These are phyloP conservation scores for Xestia c-nigrum DNA, from an alignment of 2,888 invertebrate species.

Conservation along the genomic window DNA sequence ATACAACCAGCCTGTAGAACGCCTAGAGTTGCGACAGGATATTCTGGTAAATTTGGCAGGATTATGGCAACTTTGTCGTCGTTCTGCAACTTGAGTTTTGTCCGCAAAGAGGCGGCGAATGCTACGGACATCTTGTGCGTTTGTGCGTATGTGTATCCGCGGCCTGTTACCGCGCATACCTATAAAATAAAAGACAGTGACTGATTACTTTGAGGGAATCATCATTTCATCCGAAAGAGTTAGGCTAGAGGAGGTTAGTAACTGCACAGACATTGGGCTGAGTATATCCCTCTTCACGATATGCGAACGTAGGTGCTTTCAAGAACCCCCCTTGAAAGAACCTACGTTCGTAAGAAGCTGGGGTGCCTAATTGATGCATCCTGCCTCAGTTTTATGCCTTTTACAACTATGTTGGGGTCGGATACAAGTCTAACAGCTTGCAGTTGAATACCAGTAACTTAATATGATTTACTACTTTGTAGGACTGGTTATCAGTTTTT, in stretches of 20 bases:
- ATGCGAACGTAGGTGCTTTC: too few relatives aligned
- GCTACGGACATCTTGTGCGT: conserved; percentile 91
- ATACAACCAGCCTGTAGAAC: conserved; percentile 92
- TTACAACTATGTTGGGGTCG: not conserved
- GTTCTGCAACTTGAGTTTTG: conserved; percentile 91
- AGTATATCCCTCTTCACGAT: too few relatives aligned
- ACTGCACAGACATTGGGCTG: too few relatives aligned
- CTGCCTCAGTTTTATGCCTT: not conserved
- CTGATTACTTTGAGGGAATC: not conserved
- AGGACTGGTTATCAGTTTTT: not conserved
- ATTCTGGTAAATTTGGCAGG: conserved; percentile 95
- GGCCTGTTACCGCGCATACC: conserved; percentile 94
- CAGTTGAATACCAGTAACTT: not conserved
- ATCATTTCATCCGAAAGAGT: not conserved
- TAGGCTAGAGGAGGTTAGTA: too few relatives aligned
- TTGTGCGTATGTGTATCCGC: conserved; percentile 93
- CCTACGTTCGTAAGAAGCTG: too few relatives aligned
- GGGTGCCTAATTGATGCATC: too few relatives aligned
- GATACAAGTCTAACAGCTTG: not conserved
- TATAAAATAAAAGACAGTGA: conserved; percentile 71
- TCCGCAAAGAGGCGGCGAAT: conserved; percentile 92
- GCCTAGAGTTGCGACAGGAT: conserved; percentile 92
- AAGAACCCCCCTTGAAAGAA: too few relatives aligned
- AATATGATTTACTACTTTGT: not conserved
- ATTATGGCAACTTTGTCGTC: conserved; percentile 93